Base-by-base conservation (phyloP, 2,888 invertebrate species). In the Ophion ellenae region DNA sequence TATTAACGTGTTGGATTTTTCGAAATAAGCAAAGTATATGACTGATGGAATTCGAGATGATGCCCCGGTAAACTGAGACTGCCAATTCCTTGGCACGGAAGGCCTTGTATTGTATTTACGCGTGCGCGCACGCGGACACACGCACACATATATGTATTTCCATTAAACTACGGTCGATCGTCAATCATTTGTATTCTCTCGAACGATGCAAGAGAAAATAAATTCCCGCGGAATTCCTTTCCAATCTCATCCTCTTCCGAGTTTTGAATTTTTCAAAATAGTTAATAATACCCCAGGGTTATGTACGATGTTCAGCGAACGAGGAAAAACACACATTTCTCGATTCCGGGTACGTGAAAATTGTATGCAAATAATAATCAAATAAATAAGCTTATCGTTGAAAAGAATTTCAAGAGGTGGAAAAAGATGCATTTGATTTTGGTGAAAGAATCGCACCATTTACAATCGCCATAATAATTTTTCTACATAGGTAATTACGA, bases 121-220 rank as follows among this genome's bases (percentile, higher is more conserved):
- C 14, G 47, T 14, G 11, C 47, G 47, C 47, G 11, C 47, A 9
- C 47, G 11, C 47, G 47, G 9, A 47, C 53, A 14, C 17, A 14
- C 53, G 17, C 53, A 24, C 24, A 24, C 17, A n/a, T 11, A 24
- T 17, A 61, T 20, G 7, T 3, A 66, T 36, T 66, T 66, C 11
- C 66, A 66, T 66, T 66, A 17, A 17, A 66, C 36, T 36, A 6
- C 66, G 24, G 20, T 53, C 67, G 71, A 73, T 67, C 76, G 83
- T 86, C 80, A 83, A 76, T 86, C 83, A 83, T 86, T 83, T 66
- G 79, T 79, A 83, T 85, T 77, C 76, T 64, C 67, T 76, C 32
- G 28, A 69, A 64, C 78, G 78, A 75, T 82, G 74, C 70, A 75
- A 69, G 82, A 45, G 75, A 83, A 83, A 81, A 83, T 63, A 80